Conservation (phyloP, 2,888 invertebrate species). For the Thera obeliscata region DNA sequence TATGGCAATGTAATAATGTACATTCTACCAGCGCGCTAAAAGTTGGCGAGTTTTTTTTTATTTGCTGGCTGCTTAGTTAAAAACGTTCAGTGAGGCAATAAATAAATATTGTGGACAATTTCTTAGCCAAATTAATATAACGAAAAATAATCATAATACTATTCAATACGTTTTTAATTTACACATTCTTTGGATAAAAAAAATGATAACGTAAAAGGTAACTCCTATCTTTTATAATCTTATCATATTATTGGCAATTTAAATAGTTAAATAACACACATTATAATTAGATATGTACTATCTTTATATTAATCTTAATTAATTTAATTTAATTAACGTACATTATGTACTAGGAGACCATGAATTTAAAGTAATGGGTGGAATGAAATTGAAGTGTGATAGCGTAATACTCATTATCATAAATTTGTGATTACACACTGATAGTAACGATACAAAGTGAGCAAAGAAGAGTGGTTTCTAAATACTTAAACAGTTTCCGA, state of each 20-base stretch:
- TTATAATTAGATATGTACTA: slow-evolving; percentile 1
- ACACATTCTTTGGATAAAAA: too few relatives aligned
- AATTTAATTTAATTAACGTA: slow-evolving; percentile 43
- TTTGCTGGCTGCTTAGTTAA: not conserved
- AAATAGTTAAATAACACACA: not conserved
- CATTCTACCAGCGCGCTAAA: not conserved
- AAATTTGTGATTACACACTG: slow-evolving; percentile 3
- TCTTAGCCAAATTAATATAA: too few relatives aligned
- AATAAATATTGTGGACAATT: too few relatives aligned
- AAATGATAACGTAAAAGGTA: not conserved
- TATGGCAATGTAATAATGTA: not conserved
- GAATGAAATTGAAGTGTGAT: not conserved
- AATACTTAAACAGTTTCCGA: not conserved
- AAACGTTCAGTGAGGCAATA: too few relatives aligned
- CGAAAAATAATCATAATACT: too few relatives aligned
- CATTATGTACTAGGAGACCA: slow-evolving; percentile 48
- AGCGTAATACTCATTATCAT: slow-evolving; percentile 22
- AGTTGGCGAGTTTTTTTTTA: not conserved
- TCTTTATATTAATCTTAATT: slow-evolving; percentile 27
- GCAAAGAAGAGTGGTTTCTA: not conserved
- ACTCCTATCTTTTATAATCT: not conserved
- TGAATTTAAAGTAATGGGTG: slow-evolving; percentile 34
- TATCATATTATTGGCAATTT: not conserved
- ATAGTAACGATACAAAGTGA: slow-evolving; percentile 14
- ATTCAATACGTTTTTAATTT: too few relatives aligned